Percentiles rank a stretch among this genome's conserved stretches.
Conservation (phyloP, 2,888 invertebrate genomes). For the Galeruca laticollis region DNA sequence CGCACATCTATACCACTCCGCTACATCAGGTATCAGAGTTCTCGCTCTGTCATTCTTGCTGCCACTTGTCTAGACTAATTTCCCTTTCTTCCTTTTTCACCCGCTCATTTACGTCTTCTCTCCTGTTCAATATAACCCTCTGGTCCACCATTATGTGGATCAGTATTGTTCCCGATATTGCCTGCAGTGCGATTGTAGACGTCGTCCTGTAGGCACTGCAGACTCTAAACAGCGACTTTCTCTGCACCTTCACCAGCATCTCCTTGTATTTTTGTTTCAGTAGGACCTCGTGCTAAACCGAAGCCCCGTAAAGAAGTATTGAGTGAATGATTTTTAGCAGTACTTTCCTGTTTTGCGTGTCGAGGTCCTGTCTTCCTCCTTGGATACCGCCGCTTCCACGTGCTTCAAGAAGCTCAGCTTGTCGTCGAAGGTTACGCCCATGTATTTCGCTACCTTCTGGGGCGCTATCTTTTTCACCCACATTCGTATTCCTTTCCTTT, state of each 20-base stretch:
- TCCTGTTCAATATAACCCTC: not conserved
- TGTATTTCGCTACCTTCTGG: too few relatives aligned
- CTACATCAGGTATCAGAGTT: conserved; percentile 15
- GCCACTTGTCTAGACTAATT: conserved; percentile 16
- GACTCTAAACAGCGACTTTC: not conserved
- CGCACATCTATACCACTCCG: conserved; percentile 8
- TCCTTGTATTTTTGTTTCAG: not conserved
- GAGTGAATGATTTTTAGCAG: too few relatives aligned
- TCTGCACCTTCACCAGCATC: not conserved
- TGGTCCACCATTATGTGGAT: not conserved
- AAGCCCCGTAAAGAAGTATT: not conserved
- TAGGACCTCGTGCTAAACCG: not conserved
- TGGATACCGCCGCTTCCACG: too few relatives aligned
- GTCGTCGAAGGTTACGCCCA: too few relatives aligned
- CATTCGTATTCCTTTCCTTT: too few relatives aligned
- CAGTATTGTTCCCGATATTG: not conserved
- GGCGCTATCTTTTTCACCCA: too few relatives aligned
- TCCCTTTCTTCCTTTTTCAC: conserved; percentile 9
- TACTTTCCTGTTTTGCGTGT: too few relatives aligned
- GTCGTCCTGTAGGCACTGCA: too few relatives aligned
- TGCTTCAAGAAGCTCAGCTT: too few relatives aligned
- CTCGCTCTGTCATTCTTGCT: conserved; percentile 14
- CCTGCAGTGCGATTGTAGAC: not conserved
- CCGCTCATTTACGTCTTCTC: not conserved
- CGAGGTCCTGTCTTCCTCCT: too few relatives aligned